Base-by-base conservation (phyloP, 2,113 vertebrate genomes). In the Archocentrus centrarchus region DNA sequence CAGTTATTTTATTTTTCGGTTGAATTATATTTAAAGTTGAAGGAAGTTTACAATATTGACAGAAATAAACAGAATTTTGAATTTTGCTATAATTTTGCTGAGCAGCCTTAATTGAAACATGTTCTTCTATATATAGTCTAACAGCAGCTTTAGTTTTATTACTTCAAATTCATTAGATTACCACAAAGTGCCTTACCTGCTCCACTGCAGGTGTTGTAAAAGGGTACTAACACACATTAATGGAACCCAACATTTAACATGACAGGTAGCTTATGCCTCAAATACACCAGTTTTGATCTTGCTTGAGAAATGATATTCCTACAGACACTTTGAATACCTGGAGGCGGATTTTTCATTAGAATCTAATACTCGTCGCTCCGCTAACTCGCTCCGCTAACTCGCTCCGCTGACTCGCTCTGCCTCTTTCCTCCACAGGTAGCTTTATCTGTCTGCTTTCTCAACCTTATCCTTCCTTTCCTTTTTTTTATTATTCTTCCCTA, bases 361-460 rank as follows among this genome's bases (percentile, higher is more conserved):
- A 75, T 85, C 55, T 78, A 79, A 90, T 80, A 53, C 50, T 68
- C 3, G 9, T 80, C 47, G 57, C 76, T 68, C 79, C 60, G 55
- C 53, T 22, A 60, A 75, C 78, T 63, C 60, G 2, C 27, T 37
- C 22, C 3, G 11, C 39, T 24, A 2, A 24, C 24, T 24, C 24
- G 24, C 24, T 24, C 24, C 24, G 24, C 24, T 24, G 2, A 24
- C 24, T 80, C 47, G 57, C 76, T 68, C 22, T 4, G 11, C 39
- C 55, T 18, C 57, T n/a, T 60, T 60, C 55, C 57, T 82, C 64
- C 30, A 55, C 50, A 70, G 75, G 62, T 60, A 79, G 73, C 58
- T 70, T 88, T 82, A 92, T 90, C 85, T 81, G 76, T 82, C 60
- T 89, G 85, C 75, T 86, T 77, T 82, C 86, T 83, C 87, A 87